Evolutionary conservation across 2,113 vertebrate genomes (phyloP).

Genomic region (Lampris incognitus): DNA sequence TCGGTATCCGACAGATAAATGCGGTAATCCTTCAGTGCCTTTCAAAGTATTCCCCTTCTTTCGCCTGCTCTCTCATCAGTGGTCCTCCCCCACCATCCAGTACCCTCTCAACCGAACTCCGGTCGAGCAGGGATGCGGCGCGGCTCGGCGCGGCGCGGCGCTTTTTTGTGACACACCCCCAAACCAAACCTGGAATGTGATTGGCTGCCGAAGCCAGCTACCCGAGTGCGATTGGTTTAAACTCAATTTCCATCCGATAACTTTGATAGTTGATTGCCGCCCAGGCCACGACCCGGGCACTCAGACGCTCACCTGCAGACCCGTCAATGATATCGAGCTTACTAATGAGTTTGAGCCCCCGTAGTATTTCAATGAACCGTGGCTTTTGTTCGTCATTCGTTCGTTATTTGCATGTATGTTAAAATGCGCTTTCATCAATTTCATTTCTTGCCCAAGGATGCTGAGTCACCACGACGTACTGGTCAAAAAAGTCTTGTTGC

Average conservation of each 20-base stretch:
- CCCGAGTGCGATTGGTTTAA: conserved; percentile 64
- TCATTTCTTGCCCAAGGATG: not conserved
- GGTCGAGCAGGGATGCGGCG: conserved; percentile 37
- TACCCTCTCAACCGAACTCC: conserved; percentile 81
- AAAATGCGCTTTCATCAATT: not conserved
- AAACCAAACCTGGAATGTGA: conserved; percentile 19
- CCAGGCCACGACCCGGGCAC: not conserved
- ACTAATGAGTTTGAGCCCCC: no score
- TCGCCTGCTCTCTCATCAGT: conserved; percentile 76
- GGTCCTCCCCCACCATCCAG: conserved; percentile 77
- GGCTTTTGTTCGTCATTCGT: not conserved
- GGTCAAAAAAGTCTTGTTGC: no score
- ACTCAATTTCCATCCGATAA: conserved; percentile 52
- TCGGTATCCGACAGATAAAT: conserved; percentile 32
- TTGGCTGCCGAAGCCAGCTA: conserved; percentile 58
- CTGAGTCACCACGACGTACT: not conserved
- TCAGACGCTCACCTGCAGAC: conserved; percentile 54
- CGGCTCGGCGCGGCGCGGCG: conserved; percentile 42
- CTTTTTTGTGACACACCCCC: conserved; percentile 59
- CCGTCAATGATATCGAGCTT: conserved; percentile 24
- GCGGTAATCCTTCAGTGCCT: conserved; percentile 36
- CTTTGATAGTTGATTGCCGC: conserved; percentile 49
- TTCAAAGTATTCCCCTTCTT: conserved; percentile 46
- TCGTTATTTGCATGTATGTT: not conserved
- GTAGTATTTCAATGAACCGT: not conserved